Evolutionary conservation across 1,140 invertebrate genomes (phyloP).

Genomic region (Ditylenchus dipsaci): DNA sequence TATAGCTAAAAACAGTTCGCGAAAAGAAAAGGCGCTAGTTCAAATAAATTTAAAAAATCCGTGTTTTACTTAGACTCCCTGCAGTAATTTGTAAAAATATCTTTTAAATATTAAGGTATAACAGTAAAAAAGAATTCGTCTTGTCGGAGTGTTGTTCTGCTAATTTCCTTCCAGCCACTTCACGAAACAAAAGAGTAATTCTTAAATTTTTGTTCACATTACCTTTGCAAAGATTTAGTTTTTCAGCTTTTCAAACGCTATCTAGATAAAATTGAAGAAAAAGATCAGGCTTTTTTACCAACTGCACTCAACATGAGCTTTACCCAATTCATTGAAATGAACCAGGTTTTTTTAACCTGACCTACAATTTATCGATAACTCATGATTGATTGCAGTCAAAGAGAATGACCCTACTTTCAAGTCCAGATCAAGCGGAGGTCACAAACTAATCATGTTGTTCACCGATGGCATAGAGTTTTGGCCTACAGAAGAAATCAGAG

Average conservation of each 20-base stretch:
- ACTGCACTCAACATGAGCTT: conserved; percentile 52
- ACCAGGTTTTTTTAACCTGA: not conserved
- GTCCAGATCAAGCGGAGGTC: conserved; percentile 40
- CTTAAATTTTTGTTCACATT: not conserved
- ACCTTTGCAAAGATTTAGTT: not conserved
- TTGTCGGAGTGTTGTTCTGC: conserved; percentile 8
- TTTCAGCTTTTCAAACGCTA: conserved; percentile 47
- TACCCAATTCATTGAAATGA: conserved; percentile 27
- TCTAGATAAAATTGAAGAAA: conserved; percentile 49
- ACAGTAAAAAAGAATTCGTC: conserved; percentile 24
- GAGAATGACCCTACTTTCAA: conserved; percentile 1
- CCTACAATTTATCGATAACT: not conserved
- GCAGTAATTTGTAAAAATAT: too few relatives aligned
- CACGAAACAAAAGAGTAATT: conserved; percentile 31
- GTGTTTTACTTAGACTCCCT: too few relatives aligned
- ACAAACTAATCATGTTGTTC: conserved; percentile 52
- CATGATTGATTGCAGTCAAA: not conserved
- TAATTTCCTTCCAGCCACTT: conserved; percentile 34
- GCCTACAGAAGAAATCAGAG: conserved; percentile 45
- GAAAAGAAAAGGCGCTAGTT: too few relatives aligned
- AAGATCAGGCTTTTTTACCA: conserved; percentile 51
- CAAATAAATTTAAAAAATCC: too few relatives aligned
- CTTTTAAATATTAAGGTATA: conserved; percentile 10
- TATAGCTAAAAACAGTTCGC: not conserved
- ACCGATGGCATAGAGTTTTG: conserved; percentile 57